Conservation (phyloP, 1,140 invertebrate genomes). For the Acromyrmex charruanus region DNA sequence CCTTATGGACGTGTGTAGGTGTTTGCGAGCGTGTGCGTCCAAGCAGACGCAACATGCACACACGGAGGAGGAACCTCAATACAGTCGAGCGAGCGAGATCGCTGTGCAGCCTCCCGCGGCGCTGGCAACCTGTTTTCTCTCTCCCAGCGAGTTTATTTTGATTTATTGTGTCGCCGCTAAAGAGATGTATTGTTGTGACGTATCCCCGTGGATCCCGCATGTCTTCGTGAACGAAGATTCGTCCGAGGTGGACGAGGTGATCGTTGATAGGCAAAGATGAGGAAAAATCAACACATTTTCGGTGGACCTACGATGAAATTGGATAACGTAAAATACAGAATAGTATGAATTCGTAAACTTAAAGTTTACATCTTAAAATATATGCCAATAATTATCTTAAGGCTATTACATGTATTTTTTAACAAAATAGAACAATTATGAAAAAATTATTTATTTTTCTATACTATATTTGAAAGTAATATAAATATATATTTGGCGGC, state of each 20-base stretch:
- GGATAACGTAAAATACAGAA: neutral
- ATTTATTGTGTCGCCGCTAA: constrained; percentile 84
- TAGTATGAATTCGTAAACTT: neutral
- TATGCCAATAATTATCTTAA: neutral
- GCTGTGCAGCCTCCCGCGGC: constrained; percentile 78
- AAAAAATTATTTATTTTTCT: too few species aligned
- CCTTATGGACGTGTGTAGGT: neutral
- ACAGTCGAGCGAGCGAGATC: constrained; percentile 44
- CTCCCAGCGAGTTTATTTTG: constrained; percentile 82
- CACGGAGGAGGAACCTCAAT: constrained; percentile 11
- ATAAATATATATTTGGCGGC: too few species aligned
- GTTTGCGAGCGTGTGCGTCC: neutral
- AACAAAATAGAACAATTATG: too few species aligned
- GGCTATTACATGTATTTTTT: too few species aligned
- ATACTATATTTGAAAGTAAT: too few species aligned
- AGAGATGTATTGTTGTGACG: constrained; percentile 84
- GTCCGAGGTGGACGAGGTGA: constrained; percentile 15
- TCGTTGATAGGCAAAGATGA: neutral
- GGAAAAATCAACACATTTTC: constrained; percentile 32
- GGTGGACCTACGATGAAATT: neutral
- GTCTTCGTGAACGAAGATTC: constrained; percentile 53
- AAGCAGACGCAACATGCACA: constrained; percentile 14
- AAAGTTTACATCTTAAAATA: neutral
- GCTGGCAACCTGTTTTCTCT: constrained; percentile 83
- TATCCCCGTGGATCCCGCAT: constrained; percentile 72